Evolutionary conservation across 2,797 vertebrate genomes (phyloP), one percentile per base, ranked within the genome.

Genomic region (Martes flavigula): DNA sequence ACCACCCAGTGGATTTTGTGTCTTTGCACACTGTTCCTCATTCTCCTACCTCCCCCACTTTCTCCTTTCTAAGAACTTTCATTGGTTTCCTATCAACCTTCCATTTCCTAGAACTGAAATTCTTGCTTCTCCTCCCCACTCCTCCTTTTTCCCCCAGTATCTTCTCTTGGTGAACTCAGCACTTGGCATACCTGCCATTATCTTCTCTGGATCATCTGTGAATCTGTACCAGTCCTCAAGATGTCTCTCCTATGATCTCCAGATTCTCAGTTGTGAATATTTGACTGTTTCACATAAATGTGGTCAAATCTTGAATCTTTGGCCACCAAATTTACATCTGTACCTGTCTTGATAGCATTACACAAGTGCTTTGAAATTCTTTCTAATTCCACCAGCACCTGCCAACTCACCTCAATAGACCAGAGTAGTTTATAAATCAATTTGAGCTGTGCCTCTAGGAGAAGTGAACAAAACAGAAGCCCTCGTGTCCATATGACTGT

Each of bases 41-140:
- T 90, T 82, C 40, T 91, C 35, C 40, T 85, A 18, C 21, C 46
- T 56, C 35, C 30, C 30, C 35, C 64, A 77, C 62, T 91, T 96
- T 87, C 38, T 75, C 38, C 40, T 92, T 93, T 70, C 58, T 54
- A 92, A 85, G 75, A 40, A 58, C 40, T 77, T 94, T 94, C 48
- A 87, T 75, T 85, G 20, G 60, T 92, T 95, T 90, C 70, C 58
- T 62, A 32, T 75, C 77, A 95, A 70, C 21, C 6, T 51, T 83
- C 54, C 84, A 56, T 81, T 88, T 96, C 48, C 75, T 91, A 56
- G 35, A 96, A 89, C 25, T 90, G 51, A 94, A 60, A 54, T 95
- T 84, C 51, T 68, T 88, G 10, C 21, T 40, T 46, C 27, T 25
- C 23, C 27, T 68, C 66, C 66, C 11, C 70, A 40, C 11, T 38